Base-by-base conservation (phyloP, 2,113 vertebrate species). In the Acanthisitta chloris region DNA sequence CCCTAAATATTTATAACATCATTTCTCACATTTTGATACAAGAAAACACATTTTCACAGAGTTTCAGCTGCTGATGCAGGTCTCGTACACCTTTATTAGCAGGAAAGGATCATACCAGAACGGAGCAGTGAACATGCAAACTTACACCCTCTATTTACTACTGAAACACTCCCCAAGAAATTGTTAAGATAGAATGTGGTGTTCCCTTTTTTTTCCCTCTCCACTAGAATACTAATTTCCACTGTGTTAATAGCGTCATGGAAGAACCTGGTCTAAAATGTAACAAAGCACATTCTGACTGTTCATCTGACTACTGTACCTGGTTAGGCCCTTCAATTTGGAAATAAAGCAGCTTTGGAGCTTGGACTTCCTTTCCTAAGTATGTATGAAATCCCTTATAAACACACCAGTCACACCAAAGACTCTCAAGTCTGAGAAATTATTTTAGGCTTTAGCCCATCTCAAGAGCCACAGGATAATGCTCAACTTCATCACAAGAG, bases 401-500 rank as follows among this genome's bases (percentile, higher is more conserved):
- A 88, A 10, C 29, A 49, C 16, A 4, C 14, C 79, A n/a, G 9
- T 40, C 36, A 51, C 12, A 49, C 33, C 9, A 19, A 70, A 42
- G 21, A 64, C 17, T 33, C 11, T 18, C 2, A 59, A 76, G 24
- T 45, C 7, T 42, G 19, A 73, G 16, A 61, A 84, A 48, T 6
- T 42, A 17, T 36, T 71, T 84, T 40, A 43, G 42, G 40, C 25
- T 51, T 76, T 17, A 72, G 77, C 14, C 3, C n/a, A 6, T 12
- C 17, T 79, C 36, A 65, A 48, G 19, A 91, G 45, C 36, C 28
- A 42, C 62, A 26, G 38, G 43, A 67, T 33, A 20, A 66, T 9
- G 28, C 10, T 23, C 0, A 2, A 29, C 5, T 23, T 54, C 0
- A 1, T 36, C 34, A 8, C 3, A 15, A 25, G 38, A 66, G 17